Percentiles rank a stretch among this genome's conserved stretches.
Conservation (phyloP, 2,888 invertebrate genomes). For the Horisme vitalbata region DNA sequence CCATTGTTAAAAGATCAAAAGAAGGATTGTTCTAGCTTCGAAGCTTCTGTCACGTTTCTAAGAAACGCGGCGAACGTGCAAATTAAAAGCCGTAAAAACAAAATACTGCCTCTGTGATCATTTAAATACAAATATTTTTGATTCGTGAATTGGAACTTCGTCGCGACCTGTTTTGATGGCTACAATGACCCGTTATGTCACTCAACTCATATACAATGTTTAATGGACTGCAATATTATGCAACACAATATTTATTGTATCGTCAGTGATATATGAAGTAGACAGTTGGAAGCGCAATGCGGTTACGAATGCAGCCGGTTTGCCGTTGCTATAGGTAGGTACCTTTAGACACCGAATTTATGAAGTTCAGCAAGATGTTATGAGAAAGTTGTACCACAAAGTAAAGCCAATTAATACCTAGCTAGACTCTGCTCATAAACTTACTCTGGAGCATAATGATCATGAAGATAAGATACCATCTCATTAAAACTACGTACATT, state of each 20-base stretch:
- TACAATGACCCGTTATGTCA: too few species aligned
- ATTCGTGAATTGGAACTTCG: too few species aligned
- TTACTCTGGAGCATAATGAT: conserved; percentile 19
- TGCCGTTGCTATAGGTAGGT: conserved; percentile 18
- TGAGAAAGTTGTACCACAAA: conserved; percentile 13
- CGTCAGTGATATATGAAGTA: conserved; percentile 10
- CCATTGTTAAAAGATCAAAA: conserved; percentile 8
- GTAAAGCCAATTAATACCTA: conserved; percentile 20
- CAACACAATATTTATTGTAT: conserved; percentile 14
- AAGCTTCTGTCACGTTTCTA: too few species aligned
- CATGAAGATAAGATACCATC: conserved; percentile 13
- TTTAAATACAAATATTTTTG: too few species aligned
- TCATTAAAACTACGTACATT: conserved; percentile 12
- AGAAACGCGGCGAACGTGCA: too few species aligned
- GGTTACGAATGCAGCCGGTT: conserved; percentile 53
- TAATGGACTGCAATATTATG: conserved; percentile 2
- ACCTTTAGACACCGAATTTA: conserved; percentile 23
- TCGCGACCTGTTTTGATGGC: too few species aligned
- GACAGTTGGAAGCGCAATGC: conserved; percentile 52
- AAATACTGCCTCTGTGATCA: too few species aligned
- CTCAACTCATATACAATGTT: neutral
- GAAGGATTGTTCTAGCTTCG: neutral
- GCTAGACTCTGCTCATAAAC: conserved; percentile 18
- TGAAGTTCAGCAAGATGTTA: conserved; percentile 19
- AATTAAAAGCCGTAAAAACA: too few species aligned